These are phyloP conservation scores for Papilio polyxenes DNA, from an alignment of 1,140 invertebrate species.

Conservation along the genomic window DNA sequence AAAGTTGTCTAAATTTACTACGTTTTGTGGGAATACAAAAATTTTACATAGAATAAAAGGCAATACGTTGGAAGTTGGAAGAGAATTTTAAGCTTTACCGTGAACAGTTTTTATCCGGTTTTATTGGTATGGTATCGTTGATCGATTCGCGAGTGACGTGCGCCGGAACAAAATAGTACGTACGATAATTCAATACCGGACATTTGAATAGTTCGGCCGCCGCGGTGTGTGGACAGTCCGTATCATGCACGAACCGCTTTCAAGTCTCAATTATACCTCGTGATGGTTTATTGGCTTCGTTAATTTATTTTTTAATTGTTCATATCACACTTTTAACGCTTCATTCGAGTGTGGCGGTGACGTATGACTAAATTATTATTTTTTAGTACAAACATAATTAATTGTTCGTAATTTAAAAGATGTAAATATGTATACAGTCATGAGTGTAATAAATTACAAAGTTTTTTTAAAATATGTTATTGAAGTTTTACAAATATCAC, in stretches of 20 bases:
- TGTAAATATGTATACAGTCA: not conserved
- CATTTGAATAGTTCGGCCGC: not conserved
- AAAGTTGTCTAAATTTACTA: not conserved
- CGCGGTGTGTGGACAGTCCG: not conserved
- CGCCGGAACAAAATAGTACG: slow-evolving; percentile 2
- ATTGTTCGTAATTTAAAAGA: too few species aligned
- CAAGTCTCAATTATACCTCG: slow-evolving; percentile 2
- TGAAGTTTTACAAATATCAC: not conserved
- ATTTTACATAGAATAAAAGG: not conserved
- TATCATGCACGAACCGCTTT: not conserved
- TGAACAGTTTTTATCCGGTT: not conserved
- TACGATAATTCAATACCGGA: slow-evolving; percentile 5
- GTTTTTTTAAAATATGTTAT: not conserved
- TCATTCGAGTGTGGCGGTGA: not conserved
- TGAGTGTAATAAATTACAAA: not conserved
- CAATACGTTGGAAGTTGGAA: not conserved
- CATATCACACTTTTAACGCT: not conserved
- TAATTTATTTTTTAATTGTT: not conserved
- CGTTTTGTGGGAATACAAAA: not conserved
- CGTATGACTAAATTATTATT: not conserved
- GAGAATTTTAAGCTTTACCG: not conserved
- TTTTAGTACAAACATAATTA: not conserved
- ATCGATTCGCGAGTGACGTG: slow-evolving; percentile 4
- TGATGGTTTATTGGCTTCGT: not conserved
- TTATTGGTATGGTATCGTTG: not conserved